Conservation (phyloP, 2,888 invertebrate species). For the Myopa tessellatipennis region DNA sequence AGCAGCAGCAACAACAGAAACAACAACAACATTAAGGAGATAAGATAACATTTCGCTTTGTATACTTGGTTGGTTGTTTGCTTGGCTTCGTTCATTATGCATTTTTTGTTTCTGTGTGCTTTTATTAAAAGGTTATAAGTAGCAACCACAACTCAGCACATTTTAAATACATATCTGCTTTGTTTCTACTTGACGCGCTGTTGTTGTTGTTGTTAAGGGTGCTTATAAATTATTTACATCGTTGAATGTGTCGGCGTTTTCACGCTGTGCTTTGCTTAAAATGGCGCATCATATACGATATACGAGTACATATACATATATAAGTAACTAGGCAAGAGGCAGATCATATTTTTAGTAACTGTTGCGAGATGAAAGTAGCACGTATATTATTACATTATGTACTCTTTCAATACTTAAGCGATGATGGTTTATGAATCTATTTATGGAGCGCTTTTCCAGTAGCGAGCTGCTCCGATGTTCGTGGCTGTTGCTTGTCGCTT, state of each 20-base stretch:
- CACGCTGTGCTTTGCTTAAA: slow-evolving; percentile 6
- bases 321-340: too few relatives aligned
- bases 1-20: neutral
- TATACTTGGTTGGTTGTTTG: neutral
- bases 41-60: slow-evolving; percentile 27
- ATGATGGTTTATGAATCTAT: too few relatives aligned
- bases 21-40: slow-evolving; percentile 6
- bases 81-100: neutral
- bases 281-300: neutral
- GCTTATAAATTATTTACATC: slow-evolving; percentile 6
- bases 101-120: slow-evolving; percentile 6
- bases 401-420: too few relatives aligned
- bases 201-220: slow-evolving; percentile 1
- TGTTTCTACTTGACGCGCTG: slow-evolving; percentile 1
- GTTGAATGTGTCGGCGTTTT: neutral
- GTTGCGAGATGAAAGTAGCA: too few relatives aligned
- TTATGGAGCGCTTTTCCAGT: too few relatives aligned
- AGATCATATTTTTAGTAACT: too few relatives aligned
- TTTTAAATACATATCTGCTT: slow-evolving; percentile 21
- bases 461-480: too few relatives aligned
- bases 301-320: too few relatives aligned
- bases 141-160: slow-evolving; percentile 16
- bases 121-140: slow-evolving; percentile 23
- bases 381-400: too few relatives aligned
- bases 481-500: too few relatives aligned